These are phyloP conservation scores for Monoplex corrugatus DNA, from an alignment of 2,888 invertebrate species.

Conservation along the genomic window DNA sequence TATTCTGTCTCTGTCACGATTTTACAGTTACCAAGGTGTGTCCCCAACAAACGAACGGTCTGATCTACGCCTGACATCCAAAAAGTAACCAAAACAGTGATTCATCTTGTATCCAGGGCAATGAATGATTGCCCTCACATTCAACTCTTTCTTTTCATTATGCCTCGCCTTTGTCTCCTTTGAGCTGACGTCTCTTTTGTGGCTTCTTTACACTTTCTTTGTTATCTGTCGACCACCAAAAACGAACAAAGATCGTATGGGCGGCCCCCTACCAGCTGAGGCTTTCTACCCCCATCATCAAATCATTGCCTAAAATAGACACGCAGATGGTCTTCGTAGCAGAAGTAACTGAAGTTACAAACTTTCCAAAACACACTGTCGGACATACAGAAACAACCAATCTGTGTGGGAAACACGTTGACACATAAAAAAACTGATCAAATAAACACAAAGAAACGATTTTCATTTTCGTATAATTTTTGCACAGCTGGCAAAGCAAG, in stretches of 20 bases:
- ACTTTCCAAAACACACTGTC: not conserved
- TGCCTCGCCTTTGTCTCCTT: no score
- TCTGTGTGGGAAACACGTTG: not conserved
- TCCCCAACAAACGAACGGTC: no score
- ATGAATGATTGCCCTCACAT: not conserved
- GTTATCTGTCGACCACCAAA: no score
- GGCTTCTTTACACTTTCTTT: no score
- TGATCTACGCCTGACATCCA: no score
- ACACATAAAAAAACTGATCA: not conserved
- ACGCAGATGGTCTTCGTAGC: not conserved
- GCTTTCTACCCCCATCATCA: not conserved
- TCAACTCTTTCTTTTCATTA: no score
- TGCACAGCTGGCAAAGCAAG: conserved; percentile 42
- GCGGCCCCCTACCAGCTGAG: conserved; percentile 23
- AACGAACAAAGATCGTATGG: not conserved
- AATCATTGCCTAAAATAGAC: conserved; percentile 41
- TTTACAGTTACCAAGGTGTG: not conserved
- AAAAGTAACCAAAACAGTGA: no score
- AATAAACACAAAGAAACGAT: not conserved
- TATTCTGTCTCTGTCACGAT: not conserved
- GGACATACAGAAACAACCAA: not conserved
- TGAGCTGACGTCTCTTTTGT: no score
- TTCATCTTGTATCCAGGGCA: not conserved
- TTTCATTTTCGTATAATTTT: not conserved
- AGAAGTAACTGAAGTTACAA: conserved; percentile 18